These are phyloP conservation scores for Idaea dimidiata DNA, from an alignment of 2,888 invertebrate genomes.

Conservation along the genomic window DNA sequence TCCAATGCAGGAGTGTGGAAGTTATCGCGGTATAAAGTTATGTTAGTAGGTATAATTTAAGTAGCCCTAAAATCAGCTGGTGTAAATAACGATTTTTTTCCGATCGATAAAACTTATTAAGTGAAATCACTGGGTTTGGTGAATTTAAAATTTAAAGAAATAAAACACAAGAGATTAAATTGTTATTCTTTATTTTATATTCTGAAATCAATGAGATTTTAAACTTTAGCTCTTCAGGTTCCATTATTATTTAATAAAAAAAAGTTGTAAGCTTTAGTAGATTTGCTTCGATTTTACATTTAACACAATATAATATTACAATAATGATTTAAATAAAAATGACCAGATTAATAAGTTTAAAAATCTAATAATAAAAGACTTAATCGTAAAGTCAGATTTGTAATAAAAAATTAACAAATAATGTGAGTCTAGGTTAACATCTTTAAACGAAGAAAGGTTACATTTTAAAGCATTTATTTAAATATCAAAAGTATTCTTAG, in stretches of 20 bases:
- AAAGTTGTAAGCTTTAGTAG: constrained; percentile 73
- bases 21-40: no score
- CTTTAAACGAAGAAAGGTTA: constrained; percentile 69
- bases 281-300: constrained; percentile 71
- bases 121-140: not conserved
- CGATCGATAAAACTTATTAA: no score
- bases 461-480: constrained; percentile 72
- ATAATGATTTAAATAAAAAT: constrained; percentile 80
- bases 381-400: constrained; percentile 74
- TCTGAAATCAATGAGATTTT: constrained; percentile 77
- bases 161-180: constrained; percentile 41
- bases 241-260: constrained; percentile 69
- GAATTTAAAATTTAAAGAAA: constrained; percentile 17
- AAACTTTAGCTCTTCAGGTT: constrained; percentile 65
- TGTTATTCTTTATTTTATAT: constrained; percentile 76
- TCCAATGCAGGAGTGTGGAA: no score
- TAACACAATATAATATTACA: constrained; percentile 61
- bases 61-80: no score
- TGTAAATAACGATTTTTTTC: no score
- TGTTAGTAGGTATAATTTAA: no score
- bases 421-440: constrained; percentile 79
- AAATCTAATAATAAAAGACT: constrained; percentile 72
- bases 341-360: constrained; percentile 80
- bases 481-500: constrained; percentile 74
- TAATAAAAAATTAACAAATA: constrained; percentile 44